These are phyloP conservation scores for Nemopilema nomurai DNA, from an alignment of 30 jellyfish, hydroid and myxozoan species.

Conservation along the genomic window DNA sequence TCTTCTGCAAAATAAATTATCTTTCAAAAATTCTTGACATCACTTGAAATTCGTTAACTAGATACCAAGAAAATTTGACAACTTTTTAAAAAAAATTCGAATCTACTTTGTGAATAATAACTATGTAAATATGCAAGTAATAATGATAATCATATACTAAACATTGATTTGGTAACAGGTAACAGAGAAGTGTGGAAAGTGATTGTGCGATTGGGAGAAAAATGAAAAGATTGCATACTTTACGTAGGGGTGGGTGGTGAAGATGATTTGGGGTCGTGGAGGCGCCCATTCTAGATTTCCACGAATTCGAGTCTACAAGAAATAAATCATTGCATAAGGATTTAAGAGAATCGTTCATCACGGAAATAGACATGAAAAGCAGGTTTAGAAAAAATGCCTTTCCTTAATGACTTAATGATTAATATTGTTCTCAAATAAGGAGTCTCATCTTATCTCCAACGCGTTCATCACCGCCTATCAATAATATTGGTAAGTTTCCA, in stretches of 20 bases:
- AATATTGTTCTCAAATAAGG: too few relatives aligned
- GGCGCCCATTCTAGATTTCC: constrained; percentile 99
- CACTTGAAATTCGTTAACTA: neutral
- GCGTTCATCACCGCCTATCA: too few relatives aligned
- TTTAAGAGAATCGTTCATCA: neutral
- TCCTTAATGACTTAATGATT: too few relatives aligned
- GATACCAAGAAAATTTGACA: too few relatives aligned
- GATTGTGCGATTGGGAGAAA: neutral
- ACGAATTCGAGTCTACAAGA: constrained; percentile 73
- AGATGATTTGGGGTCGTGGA: constrained; percentile 91
- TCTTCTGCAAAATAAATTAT: constrained; percentile 44
- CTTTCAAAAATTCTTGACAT: neutral
- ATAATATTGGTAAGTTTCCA: too few relatives aligned
- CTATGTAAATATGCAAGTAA: neutral
- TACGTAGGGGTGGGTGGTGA: constrained; percentile 83
- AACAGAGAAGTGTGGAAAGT: neutral
- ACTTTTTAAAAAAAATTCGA: too few relatives aligned
- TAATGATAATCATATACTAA: neutral
- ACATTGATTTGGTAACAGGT: neutral
- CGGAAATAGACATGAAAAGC: too few relatives aligned
- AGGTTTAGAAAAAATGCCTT: too few relatives aligned
- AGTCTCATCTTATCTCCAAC: too few relatives aligned
- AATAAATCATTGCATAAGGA: neutral
- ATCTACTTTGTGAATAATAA: too few relatives aligned
- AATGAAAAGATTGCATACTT: constrained; percentile 59